phyloP scores from a whole-genome alignment of 2,888 invertebrate genomes.

The Craniophora ligustri region DNA sequence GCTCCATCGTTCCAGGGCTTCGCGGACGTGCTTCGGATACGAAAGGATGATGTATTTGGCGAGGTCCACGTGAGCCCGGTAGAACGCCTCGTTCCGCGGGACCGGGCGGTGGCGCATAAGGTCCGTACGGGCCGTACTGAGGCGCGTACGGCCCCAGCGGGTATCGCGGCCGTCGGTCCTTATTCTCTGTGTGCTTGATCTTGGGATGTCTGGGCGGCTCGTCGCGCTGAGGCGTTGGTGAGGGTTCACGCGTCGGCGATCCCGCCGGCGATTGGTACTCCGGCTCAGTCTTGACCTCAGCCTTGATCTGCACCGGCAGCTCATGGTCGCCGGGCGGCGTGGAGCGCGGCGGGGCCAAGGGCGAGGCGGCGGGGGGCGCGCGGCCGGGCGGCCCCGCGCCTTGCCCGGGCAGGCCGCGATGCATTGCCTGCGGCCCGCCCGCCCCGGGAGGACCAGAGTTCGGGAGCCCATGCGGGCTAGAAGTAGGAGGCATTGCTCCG shows the following conservation, averaged over 20 bases:
- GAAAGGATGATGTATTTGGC: conserved; percentile 43
- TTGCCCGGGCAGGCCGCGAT: no score
- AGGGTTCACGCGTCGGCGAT: conserved; percentile 62
- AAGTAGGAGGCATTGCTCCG: conserved; percentile 36
- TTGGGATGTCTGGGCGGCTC: conserved; percentile 79
- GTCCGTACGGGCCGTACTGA: conserved; percentile 82
- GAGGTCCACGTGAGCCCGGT: conserved; percentile 39
- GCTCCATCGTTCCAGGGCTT: conserved; percentile 62
- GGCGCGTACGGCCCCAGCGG: conserved; percentile 86
- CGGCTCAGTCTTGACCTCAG: conserved; percentile 84
- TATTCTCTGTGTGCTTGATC: conserved; percentile 83
- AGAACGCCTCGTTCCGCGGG: conserved; percentile 35
- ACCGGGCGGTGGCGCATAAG: conserved; percentile 72
- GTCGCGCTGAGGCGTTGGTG: conserved; percentile 63
- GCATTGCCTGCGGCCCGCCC: conserved; percentile 17
- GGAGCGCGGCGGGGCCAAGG: conserved; percentile 35
- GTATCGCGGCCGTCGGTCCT: conserved; percentile 77
- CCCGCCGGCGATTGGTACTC: conserved; percentile 77
- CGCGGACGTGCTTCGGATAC: conserved; percentile 29
- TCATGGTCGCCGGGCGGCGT: conserved; percentile 54
- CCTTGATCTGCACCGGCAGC: conserved; percentile 75
- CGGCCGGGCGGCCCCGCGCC: conserved; percentile 24
- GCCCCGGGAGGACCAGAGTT: conserved; percentile 20
- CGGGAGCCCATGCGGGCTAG: conserved; percentile 44
- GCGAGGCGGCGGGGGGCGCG: conserved; percentile 35